Percentiles rank a stretch among this genome's conserved stretches.
These are phyloP conservation scores for Melikaiella ostensackeni DNA, from an alignment of 2,888 invertebrate species.

Conservation along the genomic window DNA sequence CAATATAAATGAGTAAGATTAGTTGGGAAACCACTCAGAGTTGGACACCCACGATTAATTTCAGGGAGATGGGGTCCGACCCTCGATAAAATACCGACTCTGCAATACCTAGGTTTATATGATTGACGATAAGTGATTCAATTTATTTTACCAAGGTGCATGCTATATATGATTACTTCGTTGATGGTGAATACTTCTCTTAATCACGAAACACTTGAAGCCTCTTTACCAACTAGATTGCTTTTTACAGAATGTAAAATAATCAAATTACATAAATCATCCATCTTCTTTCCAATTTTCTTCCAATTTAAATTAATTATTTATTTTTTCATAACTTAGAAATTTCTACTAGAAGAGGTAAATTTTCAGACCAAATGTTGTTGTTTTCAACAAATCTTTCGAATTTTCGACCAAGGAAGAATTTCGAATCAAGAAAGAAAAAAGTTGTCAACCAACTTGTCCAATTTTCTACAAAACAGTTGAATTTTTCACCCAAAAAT, in stretches of 20 bases:
- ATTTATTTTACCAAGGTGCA: constrained; percentile 19
- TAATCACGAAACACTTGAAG: constrained; percentile 26
- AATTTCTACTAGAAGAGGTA: too few relatives aligned
- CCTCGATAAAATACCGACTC: constrained; percentile 9
- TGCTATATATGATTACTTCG: background rate
- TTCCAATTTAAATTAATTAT: background rate
- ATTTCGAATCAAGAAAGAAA: too few relatives aligned
- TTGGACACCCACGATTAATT: background rate
- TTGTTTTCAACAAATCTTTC: too few relatives aligned
- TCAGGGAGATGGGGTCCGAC: constrained; percentile 3
- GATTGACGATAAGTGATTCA: constrained; percentile 28
- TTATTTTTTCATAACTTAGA: too few relatives aligned
- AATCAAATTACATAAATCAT: background rate
- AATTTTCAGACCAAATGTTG: too few relatives aligned
- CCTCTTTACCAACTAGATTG: background rate
- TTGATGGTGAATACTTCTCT: background rate
- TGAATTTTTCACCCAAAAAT: too few relatives aligned
- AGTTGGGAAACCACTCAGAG: constrained; percentile 4
- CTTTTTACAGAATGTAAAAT: background rate
- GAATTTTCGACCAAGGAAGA: too few relatives aligned
- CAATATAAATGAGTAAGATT: background rate
- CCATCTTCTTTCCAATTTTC: background rate
- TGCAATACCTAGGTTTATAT: background rate
- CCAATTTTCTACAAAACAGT: too few relatives aligned
- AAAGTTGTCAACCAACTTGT: too few relatives aligned